A percentile compares a stretch with the other conserved stretches of the same genome.
Conservation (phyloP, 2,113 vertebrate species). For the Corvus cornix region DNA sequence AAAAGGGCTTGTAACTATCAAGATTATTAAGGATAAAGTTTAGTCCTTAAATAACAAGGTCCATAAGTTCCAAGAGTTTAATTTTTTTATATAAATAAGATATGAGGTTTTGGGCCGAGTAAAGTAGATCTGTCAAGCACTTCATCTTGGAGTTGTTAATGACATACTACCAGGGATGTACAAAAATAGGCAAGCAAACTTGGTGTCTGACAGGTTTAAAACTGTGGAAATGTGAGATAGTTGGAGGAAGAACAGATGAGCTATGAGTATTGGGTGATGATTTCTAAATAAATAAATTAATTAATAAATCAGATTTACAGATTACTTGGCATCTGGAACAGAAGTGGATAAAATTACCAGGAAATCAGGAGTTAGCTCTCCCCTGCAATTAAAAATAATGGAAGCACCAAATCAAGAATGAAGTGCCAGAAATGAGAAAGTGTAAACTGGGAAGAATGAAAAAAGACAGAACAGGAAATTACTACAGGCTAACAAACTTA, state of each 20-base stretch:
- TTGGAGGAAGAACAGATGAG: not conserved
- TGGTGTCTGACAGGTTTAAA: not conserved
- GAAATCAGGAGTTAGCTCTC: not conserved
- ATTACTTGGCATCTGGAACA: not conserved
- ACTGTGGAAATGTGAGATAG: not conserved
- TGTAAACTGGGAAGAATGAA: not conserved
- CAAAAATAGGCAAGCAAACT: not conserved
- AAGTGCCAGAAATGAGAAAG: not conserved
- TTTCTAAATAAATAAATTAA: not conserved
- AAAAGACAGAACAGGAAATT: not conserved
- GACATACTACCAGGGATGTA: not conserved
- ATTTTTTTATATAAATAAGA: not conserved
- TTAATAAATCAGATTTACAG: not conserved
- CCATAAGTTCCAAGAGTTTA: not conserved
- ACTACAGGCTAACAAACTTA: not conserved
- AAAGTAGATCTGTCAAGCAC: not conserved
- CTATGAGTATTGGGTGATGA: not conserved
- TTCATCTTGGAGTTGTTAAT: not conserved
- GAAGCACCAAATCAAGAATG: not conserved
- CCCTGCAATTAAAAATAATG: not conserved
- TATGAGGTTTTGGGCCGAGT: not conserved
- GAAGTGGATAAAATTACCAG: not conserved
- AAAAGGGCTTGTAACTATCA: not conserved
- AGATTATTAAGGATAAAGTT: not conserved
- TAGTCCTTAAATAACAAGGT: not conserved